Conservation (phyloP, 2,888 invertebrate genomes). For the Drosophila parthenogenetica region DNA sequence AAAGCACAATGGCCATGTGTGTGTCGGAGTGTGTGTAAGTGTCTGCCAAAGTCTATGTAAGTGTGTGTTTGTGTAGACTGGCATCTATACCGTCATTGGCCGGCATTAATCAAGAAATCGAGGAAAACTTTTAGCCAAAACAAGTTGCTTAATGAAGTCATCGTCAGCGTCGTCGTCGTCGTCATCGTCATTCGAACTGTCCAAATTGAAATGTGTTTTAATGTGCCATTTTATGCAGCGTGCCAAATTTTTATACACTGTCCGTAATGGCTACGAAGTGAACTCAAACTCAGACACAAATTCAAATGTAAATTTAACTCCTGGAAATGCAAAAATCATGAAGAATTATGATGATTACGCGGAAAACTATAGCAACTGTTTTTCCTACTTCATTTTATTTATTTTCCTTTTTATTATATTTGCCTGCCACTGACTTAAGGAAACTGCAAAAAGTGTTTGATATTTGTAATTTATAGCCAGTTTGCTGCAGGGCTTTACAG, state of each 20-base stretch:
- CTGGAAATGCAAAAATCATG: constrained; percentile 36
- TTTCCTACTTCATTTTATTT: too few species aligned
- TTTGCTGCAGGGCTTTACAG: constrained; percentile 61
- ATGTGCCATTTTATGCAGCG: constrained; percentile 66
- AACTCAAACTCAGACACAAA: constrained; percentile 49
- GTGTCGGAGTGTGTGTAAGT: neutral
- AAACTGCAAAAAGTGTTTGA: constrained; percentile 67
- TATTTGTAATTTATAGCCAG: constrained; percentile 69
- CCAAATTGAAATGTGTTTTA: constrained; percentile 77
- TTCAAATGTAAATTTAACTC: neutral
- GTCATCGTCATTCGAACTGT: constrained; percentile 45
- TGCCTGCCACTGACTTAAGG: constrained; percentile 47
- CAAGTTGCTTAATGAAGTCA: constrained; percentile 65
- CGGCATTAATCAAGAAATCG: constrained; percentile 68
- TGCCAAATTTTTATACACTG: constrained; percentile 51
- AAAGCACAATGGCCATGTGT: constrained; percentile 14
- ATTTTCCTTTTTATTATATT: neutral
- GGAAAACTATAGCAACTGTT: constrained; percentile 75
- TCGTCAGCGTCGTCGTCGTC: constrained; percentile 33
- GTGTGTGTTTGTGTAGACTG: constrained; percentile 3
- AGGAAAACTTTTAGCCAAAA: constrained; percentile 52
- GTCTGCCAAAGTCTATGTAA: neutral
- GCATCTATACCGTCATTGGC: constrained; percentile 48
- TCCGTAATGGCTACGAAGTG: constrained; percentile 44
- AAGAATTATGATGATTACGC: constrained; percentile 77